Percentiles rank a stretch among this genome's conserved stretches.
Conservation (phyloP, 2,888 invertebrate genomes). For the Anticlea derivata region DNA sequence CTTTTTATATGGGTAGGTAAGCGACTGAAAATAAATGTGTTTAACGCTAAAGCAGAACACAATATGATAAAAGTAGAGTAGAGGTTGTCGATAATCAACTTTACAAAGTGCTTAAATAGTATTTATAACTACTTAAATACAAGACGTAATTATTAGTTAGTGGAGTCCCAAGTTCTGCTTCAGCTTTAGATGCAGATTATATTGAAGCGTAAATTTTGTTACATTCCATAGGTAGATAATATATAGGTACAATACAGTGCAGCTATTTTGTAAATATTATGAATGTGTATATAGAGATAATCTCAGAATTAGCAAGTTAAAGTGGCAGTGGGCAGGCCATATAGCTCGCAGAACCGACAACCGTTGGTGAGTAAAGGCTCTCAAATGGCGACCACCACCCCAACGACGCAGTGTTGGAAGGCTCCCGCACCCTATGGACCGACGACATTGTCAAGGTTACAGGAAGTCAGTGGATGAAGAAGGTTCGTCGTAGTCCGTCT, state of each 20-base stretch:
- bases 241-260: conserved; percentile 55
- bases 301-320: no score
- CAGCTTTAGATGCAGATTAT: conserved; percentile 56
- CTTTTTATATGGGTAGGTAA: conserved; percentile 18
- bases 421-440: no score
- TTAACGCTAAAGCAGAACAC: conserved; percentile 33
- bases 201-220: conserved; percentile 49
- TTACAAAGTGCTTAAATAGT: not conserved
- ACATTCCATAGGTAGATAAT: conserved; percentile 74
- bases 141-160: conserved; percentile 12
- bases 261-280: conserved; percentile 73
- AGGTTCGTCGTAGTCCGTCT: no score
- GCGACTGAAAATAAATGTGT: conserved; percentile 22
- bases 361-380: no score
- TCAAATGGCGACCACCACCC: no score
- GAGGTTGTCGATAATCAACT: not conserved
- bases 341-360: no score
- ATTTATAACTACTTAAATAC: conserved; percentile 8
- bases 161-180: conserved; percentile 40
- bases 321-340: no score
- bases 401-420: no score
- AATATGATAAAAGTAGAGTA: not conserved
- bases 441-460: no score
- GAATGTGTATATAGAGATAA: conserved; percentile 74
- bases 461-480: no score